A percentile compares a stretch with the other conserved stretches of the same genome.
Evolutionary conservation across 2,113 vertebrate species (phyloP).

Genomic region (Leptocoma aspasia): DNA sequence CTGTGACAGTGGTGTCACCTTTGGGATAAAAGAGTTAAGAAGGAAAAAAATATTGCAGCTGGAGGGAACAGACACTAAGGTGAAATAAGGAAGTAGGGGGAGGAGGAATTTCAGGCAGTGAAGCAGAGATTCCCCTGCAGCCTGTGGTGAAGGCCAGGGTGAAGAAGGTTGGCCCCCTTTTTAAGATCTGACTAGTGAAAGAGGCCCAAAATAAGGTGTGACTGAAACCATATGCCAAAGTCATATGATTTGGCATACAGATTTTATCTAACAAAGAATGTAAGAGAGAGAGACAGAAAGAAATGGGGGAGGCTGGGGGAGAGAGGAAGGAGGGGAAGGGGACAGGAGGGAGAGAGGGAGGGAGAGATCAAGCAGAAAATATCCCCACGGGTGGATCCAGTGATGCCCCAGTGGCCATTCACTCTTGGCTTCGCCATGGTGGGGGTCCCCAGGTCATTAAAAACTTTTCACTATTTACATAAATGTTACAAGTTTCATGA

Average conservation of each 20-base stretch:
- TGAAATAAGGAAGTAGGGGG: neutral
- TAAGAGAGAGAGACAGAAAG: neutral
- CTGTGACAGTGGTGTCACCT: neutral
- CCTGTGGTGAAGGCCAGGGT: neutral
- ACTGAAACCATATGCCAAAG: neutral
- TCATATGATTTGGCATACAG: neutral
- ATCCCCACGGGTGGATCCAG: neutral
- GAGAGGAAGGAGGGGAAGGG: too few relatives aligned
- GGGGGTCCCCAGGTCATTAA: too few relatives aligned
- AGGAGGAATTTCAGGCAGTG: neutral
- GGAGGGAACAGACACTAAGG: neutral
- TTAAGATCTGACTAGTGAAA: neutral
- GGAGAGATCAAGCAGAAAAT: neutral
- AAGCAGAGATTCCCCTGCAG: neutral
- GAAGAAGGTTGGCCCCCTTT: neutral
- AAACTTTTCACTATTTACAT: neutral
- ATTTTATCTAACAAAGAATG: neutral
- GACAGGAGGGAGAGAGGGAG: neutral
- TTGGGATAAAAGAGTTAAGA: too few relatives aligned
- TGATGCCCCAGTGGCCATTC: too few relatives aligned
- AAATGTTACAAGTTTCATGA: neutral
- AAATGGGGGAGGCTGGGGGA: neutral
- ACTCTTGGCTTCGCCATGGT: neutral
- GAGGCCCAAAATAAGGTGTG: neutral
- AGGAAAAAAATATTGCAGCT: neutral